A percentile compares a stretch with the other conserved stretches of the same genome.
These are phyloP conservation scores for human (Homo sapiens) DNA, from an alignment of 2,113 vertebrate genomes.

Conservation along the genomic window GRCh38 chr17:62795501-62796000, in stretches of 20 bases:
- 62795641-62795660: slow-evolving; percentile 39
- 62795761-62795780: background rate
- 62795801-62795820: background rate
- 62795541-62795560: slow-evolving; percentile 60
- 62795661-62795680: background rate
- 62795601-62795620: slow-evolving; percentile 44
- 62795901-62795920: background rate
- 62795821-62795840: background rate
- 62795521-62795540: slow-evolving; percentile 70
- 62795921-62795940: background rate
- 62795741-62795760: background rate
- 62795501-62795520: slow-evolving; percentile 67
- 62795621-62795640: slow-evolving; percentile 10
- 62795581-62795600: background rate
- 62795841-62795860: background rate
- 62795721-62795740: background rate
- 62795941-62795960: background rate
- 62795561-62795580: slow-evolving; percentile 16
- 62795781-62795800: background rate
- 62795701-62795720: slow-evolving; percentile 50
- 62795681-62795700: slow-evolving; percentile 46
- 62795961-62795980: background rate
- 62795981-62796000: background rate
- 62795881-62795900: background rate
- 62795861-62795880: background rate